phyloP scores from a whole-genome alignment of 2,113 vertebrate species.

The Miniopterus natalensis region DNA sequence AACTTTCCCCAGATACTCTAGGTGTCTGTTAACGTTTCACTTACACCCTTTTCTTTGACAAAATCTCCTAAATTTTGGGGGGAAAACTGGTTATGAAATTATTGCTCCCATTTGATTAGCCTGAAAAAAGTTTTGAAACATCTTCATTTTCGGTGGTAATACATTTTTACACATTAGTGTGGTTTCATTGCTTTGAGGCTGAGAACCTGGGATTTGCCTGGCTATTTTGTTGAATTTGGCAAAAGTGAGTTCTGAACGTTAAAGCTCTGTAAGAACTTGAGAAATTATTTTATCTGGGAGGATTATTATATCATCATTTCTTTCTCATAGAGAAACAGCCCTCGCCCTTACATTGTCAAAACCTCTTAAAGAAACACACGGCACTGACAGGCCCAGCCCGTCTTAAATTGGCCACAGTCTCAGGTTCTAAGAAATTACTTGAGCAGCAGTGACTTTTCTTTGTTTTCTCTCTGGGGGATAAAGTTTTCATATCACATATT shows the following conservation, averaged over 20 bases:
- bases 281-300: slow-evolving; percentile 49
- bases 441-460: slow-evolving; percentile 25
- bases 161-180: slow-evolving; percentile 5
- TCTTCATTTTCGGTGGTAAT: slow-evolving; percentile 38
- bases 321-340: not conserved
- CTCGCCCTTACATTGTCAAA: not conserved
- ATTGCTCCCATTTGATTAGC: slow-evolving; percentile 74
- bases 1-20: slow-evolving; percentile 83
- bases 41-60: slow-evolving; percentile 78
- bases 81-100: slow-evolving; percentile 76
- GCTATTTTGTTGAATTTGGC: not conserved
- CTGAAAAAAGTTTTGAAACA: slow-evolving; percentile 62
- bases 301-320: slow-evolving; percentile 33
- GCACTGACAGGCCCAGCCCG: not conserved
- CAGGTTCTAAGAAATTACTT: slow-evolving; percentile 34
- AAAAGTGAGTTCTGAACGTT: slow-evolving; percentile 29
- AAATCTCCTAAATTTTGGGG: slow-evolving; percentile 78
- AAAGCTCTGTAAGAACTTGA: not conserved
- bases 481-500: slow-evolving; percentile 26
- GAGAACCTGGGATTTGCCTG: not conserved
- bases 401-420: not conserved
- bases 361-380: not conserved
- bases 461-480: not conserved
- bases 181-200: not conserved
- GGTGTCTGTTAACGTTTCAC: slow-evolving; percentile 84